These are phyloP conservation scores for Etia nguti DNA, from an alignment of 2,113 vertebrate species.

Conservation along the genomic window DNA sequence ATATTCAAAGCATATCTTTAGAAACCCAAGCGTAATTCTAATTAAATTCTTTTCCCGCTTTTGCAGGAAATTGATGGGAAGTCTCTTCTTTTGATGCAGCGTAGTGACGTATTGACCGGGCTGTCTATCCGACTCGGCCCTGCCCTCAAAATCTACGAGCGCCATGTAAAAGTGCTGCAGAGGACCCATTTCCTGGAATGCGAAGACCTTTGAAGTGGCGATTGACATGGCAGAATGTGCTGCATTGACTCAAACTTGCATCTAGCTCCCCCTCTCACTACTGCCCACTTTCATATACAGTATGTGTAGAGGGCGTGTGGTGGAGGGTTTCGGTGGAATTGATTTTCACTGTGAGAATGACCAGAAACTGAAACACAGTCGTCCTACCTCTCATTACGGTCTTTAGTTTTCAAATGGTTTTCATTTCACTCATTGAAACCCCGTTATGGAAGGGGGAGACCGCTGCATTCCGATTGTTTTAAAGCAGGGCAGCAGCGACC, in stretches of 20 bases:
- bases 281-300: constrained; percentile 39
- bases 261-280: constrained; percentile 28
- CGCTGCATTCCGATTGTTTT: not conserved
- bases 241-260: constrained; percentile 31
- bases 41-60: not conserved
- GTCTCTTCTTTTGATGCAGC: constrained; percentile 87
- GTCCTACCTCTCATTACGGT: constrained; percentile 67
- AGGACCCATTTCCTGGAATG: constrained; percentile 86
- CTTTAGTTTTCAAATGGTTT: constrained; percentile 39
- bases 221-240: not conserved
- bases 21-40: not conserved
- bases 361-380: constrained; percentile 54
- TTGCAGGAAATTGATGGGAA: constrained; percentile 88
- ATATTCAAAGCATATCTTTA: not conserved
- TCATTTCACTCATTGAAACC: constrained; percentile 24
- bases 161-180: constrained; percentile 86
- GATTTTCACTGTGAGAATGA: constrained; percentile 60
- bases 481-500: not conserved
- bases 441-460: not conserved
- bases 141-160: constrained; percentile 89
- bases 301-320: constrained; percentile 28
- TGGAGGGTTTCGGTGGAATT: constrained; percentile 13
- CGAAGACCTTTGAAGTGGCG: constrained; percentile 55
- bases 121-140: constrained; percentile 87
- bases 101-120: constrained; percentile 85